Conservation (phyloP, 2,888 invertebrate species). For the Acleris sparsana region DNA sequence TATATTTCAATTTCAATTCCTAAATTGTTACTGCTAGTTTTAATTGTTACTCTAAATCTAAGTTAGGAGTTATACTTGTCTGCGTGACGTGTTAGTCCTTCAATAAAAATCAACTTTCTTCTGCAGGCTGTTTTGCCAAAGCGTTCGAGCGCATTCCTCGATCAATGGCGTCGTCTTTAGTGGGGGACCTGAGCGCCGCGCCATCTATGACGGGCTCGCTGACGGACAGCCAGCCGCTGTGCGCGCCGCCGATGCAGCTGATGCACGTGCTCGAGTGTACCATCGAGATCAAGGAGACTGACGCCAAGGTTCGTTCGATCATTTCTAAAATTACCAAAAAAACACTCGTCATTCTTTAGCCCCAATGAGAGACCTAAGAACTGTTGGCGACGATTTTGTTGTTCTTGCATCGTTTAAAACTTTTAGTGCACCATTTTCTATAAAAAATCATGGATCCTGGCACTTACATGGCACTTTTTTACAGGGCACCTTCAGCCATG, state of each 20-base stretch:
- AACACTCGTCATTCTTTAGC: too few species aligned
- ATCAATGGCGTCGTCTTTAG: conserved; percentile 90
- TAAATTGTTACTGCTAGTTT: too few species aligned
- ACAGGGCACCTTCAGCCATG: conserved; percentile 90
- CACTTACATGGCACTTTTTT: not conserved
- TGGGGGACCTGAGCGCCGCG: conserved; percentile 86
- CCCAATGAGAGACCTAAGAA: too few species aligned
- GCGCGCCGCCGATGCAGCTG: conserved; percentile 84
- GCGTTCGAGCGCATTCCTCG: conserved; percentile 94
- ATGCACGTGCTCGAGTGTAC: conserved; percentile 95
- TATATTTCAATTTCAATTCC: too few species aligned
- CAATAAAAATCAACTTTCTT: not conserved
- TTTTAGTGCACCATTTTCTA: too few species aligned
- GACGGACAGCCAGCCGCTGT: conserved; percentile 82
- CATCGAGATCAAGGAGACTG: conserved; percentile 96
- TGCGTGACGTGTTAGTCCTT: too few species aligned
- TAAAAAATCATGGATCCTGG: too few species aligned
- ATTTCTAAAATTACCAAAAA: too few species aligned
- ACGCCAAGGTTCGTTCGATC: conserved; percentile 86
- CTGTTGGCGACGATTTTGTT: too few species aligned
- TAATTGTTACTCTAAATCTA: too few species aligned
- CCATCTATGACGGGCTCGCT: conserved; percentile 86
- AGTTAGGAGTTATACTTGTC: not conserved
- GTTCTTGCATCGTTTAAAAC: too few species aligned
- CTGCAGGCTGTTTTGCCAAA: conserved; percentile 93